Percentiles rank a stretch among this genome's conserved stretches.
Evolutionary conservation across 2,797 vertebrate species (phyloP).

Genomic region (Mormyrops boulengeri): DNA sequence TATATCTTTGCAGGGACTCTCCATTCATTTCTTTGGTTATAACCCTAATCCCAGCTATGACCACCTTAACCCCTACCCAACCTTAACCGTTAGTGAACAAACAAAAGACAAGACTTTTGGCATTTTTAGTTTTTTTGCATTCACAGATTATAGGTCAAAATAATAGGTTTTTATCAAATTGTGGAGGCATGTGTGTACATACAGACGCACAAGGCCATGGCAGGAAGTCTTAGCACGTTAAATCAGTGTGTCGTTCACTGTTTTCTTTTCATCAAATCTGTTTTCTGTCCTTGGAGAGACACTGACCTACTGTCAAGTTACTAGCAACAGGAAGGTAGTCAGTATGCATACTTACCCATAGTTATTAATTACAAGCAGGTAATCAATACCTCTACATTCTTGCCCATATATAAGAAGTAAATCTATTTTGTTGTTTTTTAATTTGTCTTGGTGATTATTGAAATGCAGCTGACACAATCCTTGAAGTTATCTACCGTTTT

Average conservation of each 20-base stretch:
- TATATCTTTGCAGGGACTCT: background rate
- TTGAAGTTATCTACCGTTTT: background rate
- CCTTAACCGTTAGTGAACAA: background rate
- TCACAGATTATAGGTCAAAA: background rate
- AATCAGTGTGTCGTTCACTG: background rate
- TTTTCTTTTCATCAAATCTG: background rate
- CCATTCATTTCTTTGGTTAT: background rate
- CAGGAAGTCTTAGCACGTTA: background rate
- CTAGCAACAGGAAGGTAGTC: background rate
- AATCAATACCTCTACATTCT: background rate
- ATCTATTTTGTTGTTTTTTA: background rate
- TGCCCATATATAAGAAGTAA: background rate
- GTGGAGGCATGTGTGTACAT: background rate
- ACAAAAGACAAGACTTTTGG: background rate
- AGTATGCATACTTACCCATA: background rate
- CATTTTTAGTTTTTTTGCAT: background rate
- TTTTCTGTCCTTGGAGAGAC: background rate
- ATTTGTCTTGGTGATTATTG: background rate
- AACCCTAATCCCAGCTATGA: background rate
- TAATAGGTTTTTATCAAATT: background rate
- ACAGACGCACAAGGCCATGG: background rate
- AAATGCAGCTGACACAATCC: background rate
- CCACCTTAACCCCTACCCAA: background rate
- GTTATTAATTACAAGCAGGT: background rate
- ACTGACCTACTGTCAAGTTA: background rate